phyloP scores from a whole-genome alignment of 2,113 vertebrate species.

The Promerops cafer region DNA sequence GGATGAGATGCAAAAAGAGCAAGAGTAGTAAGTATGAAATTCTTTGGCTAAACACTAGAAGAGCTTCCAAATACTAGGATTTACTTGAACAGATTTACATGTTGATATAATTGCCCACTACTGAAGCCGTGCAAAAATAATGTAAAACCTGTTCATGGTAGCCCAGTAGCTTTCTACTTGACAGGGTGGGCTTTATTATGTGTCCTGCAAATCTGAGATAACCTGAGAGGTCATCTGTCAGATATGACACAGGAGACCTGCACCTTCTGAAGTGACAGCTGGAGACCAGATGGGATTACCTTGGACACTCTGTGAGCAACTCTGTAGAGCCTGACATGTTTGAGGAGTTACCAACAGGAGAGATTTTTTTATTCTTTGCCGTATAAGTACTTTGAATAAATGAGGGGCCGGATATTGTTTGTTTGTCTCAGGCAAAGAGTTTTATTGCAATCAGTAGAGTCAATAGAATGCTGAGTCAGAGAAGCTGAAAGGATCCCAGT shows the following conservation, averaged over 20 bases:
- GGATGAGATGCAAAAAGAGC: neutral
- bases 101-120: neutral
- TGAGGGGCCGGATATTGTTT: neutral
- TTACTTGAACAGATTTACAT: neutral
- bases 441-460: neutral
- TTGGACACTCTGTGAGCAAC: neutral
- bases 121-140: neutral
- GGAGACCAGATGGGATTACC: neutral
- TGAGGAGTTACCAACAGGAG: neutral
- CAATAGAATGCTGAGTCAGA: neutral
- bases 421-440: neutral
- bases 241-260: neutral
- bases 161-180: neutral
- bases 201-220: neutral
- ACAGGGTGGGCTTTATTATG: neutral
- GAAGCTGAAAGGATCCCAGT: neutral
- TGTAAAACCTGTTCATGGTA: neutral
- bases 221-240: neutral
- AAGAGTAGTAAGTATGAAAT: neutral
- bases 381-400: neutral
- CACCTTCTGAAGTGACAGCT: neutral
- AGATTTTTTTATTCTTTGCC: neutral
- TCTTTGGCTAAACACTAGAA: neutral
- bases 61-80: neutral
- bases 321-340: neutral